Conservation (phyloP, 2,797 vertebrate genomes). For the Urocyon cinereoargenteus region DNA sequence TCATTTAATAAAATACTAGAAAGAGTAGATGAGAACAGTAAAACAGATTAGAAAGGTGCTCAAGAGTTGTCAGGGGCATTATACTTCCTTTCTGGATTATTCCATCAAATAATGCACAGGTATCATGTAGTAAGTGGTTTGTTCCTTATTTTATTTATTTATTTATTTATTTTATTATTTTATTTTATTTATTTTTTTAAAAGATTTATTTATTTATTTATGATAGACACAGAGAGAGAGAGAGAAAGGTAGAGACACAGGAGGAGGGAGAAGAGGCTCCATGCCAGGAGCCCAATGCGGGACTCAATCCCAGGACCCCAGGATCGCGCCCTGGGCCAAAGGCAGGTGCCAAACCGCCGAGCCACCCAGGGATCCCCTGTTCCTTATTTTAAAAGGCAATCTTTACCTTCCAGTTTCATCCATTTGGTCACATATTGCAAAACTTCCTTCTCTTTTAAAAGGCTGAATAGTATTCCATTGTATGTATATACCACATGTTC, state of each 20-base stretch:
- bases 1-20: background rate
- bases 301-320: too few relatives aligned
- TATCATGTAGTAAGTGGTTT: background rate
- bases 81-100: background rate
- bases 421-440: background rate
- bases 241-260: too few relatives aligned
- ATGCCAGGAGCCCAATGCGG: too few relatives aligned
- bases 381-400: background rate
- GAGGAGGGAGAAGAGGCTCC: too few relatives aligned
- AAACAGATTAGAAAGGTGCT: background rate
- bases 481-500: background rate
- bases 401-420: background rate
- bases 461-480: background rate
- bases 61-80: background rate
- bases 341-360: too few relatives aligned
- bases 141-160: background rate
- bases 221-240: too few relatives aligned
- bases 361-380: too few relatives aligned
- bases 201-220: too few relatives aligned
- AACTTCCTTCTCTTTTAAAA: background rate
- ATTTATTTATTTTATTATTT: too few relatives aligned
- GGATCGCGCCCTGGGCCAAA: too few relatives aligned
- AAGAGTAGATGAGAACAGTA: background rate
- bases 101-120: background rate
- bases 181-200: too few relatives aligned